Evolutionary conservation across 2,888 invertebrate genomes (phyloP), one percentile per base, ranked within the genome.

Genomic region (Mycogona germanica): DNA sequence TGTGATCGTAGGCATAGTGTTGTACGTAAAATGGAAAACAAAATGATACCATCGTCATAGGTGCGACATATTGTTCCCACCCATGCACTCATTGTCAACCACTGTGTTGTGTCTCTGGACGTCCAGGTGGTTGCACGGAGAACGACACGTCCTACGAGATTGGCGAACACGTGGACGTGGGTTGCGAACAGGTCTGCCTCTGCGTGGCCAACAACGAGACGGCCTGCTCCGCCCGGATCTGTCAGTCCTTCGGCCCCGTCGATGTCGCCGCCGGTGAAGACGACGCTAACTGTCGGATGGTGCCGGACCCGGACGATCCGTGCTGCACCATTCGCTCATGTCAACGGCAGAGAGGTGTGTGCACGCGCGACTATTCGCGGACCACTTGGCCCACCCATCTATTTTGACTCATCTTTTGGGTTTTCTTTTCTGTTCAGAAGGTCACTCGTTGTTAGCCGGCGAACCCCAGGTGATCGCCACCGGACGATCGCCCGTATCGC

Each of bases 161-260:
- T 29, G 69, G 80, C 0, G 80, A 84, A 61, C 84, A 84, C 67
- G 85, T 84, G 72, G 83, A 85, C 68, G 86, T 89, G 62, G 84
- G 81, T 14, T 91, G 91, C 66, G 76, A 81, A 12, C 78, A 83
- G 47, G 75, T 84, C 17, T 91, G 89, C 66, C 77, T 80, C 54
- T 91, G 91, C 65, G 76, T 77, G 1, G 77, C 77, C 1, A 73
- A 74, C 1, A 83, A 81, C 61, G 60, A 63, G 28, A 76, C 80
- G 0, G 81, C 84, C 59, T 92, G 91, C 65, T 79, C 81, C 1
- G 81, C 83, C 12, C 28, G 53, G 28, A 17, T 21, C 19, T 48
- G 47, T n/a, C 28, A 21, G 5, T 14, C 28, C 17, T 28, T n/a
- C 19, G 25, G 19, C 23, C 29, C 48, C 9, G 21, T 2, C 4